These are phyloP conservation scores for Oscheius sp. DNA, from an alignment of 2,888 invertebrate species.

Conservation along the genomic window DNA sequence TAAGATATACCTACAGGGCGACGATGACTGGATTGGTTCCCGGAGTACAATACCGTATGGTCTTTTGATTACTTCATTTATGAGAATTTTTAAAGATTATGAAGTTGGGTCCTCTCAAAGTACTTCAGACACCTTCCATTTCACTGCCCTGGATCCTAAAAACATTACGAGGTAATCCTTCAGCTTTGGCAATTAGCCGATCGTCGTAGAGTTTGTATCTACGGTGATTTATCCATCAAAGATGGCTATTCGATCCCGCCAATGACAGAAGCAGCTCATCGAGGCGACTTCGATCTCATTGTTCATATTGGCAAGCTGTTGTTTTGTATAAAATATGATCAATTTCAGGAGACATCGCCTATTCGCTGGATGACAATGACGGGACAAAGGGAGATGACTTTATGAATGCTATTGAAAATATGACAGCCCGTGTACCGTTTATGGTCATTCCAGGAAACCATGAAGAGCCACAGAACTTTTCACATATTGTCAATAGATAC, in stretches of 20 bases:
- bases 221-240: constrained; percentile 88
- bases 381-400: constrained; percentile 79
- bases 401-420: constrained; percentile 50
- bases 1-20: constrained; percentile 23
- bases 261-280: constrained; percentile 86
- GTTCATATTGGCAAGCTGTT: not conserved
- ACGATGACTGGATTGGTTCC: constrained; percentile 34
- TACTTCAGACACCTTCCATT: constrained; percentile 57
- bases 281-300: not conserved
- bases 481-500: constrained; percentile 90
- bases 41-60: constrained; percentile 43
- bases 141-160: constrained; percentile 57
- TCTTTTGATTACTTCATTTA: not conserved
- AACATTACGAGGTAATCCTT: too few relatives aligned
- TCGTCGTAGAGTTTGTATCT: too few relatives aligned
- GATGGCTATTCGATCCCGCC: constrained; percentile 88
- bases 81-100: constrained; percentile 53
- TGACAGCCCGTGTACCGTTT: constrained; percentile 81
- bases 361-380: constrained; percentile 86
- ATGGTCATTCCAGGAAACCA: constrained; percentile 81
- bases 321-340: too few relatives aligned
- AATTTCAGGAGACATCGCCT: constrained; percentile 86
- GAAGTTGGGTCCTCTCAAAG: constrained; percentile 60
- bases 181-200: too few relatives aligned
- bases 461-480: constrained; percentile 85